These are phyloP conservation scores for Butastur rufipennis DNA, from an alignment of 2,113 vertebrate genomes.

Conservation along the genomic window DNA sequence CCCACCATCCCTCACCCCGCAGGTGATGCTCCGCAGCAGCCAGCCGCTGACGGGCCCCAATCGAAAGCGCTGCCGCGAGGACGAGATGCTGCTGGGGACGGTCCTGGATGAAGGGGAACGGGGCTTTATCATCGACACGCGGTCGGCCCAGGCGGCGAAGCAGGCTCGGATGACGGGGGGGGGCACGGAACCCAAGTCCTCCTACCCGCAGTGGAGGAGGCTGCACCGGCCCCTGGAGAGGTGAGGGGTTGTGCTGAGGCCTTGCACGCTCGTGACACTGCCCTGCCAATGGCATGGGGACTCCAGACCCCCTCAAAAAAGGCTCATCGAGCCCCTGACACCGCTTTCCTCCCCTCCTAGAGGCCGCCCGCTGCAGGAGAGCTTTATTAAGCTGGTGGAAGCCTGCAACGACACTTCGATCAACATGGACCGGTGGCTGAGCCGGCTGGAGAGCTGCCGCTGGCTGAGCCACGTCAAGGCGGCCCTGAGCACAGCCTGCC, in stretches of 20 bases:
- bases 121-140: conserved; percentile 81
- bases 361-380: conserved; percentile 82
- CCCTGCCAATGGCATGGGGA: not conserved
- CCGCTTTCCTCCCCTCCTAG: not conserved
- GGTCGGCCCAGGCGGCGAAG: conserved; percentile 79
- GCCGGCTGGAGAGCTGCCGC: conserved; percentile 74
- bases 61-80: conserved; percentile 77
- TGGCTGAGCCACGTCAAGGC: conserved; percentile 86
- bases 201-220: conserved; percentile 77
- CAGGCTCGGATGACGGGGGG: conserved; percentile 78
- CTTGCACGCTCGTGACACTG: fast-evolving
- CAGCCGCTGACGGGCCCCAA: conserved; percentile 82
- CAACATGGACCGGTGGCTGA: conserved; percentile 84
- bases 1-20: not conserved
- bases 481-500: conserved; percentile 78
- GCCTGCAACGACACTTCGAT: conserved; percentile 73
- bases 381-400: conserved; percentile 78
- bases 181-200: conserved; percentile 80
- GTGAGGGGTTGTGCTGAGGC: conserved; percentile 39
- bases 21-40: conserved; percentile 84
- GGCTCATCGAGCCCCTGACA: fast-evolving
- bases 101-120: conserved; percentile 31
- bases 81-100: conserved; percentile 74
- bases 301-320: no score
- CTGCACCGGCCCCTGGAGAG: conserved; percentile 82